phyloP scores from a whole-genome alignment of 2,113 vertebrate genomes.

The Anser brachyrhynchus region DNA sequence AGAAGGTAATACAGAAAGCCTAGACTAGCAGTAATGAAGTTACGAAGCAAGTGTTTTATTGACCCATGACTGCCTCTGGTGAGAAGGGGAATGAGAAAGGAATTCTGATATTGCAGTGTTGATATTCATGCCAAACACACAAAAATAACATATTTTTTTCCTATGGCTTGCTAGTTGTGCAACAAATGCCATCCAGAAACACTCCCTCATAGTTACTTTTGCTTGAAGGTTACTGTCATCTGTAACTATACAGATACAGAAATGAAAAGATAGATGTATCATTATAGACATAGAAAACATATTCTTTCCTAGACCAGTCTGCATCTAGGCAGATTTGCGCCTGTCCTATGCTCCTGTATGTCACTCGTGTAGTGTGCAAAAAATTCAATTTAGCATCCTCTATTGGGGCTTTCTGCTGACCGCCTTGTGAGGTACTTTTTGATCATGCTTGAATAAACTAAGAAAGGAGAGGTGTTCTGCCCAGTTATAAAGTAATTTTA shows the following conservation, averaged over 20 bases:
- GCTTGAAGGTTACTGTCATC: neutral
- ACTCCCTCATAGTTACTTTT: neutral
- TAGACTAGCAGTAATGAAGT: neutral
- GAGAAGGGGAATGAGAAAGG: neutral
- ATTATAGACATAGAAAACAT: neutral
- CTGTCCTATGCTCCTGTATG: neutral
- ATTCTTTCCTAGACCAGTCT: neutral
- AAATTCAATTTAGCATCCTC: neutral
- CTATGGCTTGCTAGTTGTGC: neutral
- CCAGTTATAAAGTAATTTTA: constrained; percentile 18
- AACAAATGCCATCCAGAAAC: neutral
- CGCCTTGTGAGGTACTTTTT: neutral
- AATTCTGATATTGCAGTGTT: neutral
- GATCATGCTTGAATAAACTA: neutral
- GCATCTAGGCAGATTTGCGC: neutral
- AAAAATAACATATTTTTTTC: neutral
- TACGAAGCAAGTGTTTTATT: neutral
- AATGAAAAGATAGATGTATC: neutral
- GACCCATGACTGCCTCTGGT: neutral
- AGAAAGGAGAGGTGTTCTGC: constrained; percentile 6
- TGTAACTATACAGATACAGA: neutral
- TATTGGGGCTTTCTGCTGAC: neutral
- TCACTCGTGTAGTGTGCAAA: neutral
- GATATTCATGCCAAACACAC: neutral
- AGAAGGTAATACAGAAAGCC: neutral